Conservation (phyloP, 2,888 invertebrate genomes). For the Aphidoletes aphidimyza region DNA sequence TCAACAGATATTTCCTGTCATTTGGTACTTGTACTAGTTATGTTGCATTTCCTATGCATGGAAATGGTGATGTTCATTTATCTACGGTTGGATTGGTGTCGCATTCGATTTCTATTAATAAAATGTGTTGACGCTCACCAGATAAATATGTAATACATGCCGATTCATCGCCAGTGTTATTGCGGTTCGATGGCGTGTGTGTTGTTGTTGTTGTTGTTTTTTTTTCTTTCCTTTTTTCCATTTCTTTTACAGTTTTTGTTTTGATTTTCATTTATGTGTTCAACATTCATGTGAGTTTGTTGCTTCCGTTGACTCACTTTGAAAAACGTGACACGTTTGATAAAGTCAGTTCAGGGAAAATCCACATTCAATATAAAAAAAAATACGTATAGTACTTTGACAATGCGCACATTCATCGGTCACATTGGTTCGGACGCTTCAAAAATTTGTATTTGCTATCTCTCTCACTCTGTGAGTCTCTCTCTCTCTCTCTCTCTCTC, state of each 20-base stretch:
- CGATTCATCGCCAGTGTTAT: too few species aligned
- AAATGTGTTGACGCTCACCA: slow-evolving; percentile 23
- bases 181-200: neutral
- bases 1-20: slow-evolving; percentile 38
- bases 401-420: neutral
- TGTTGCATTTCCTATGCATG: neutral
- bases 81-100: neutral
- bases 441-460: too few species aligned
- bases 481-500: too few species aligned
- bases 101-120: slow-evolving; percentile 34
- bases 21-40: too few species aligned
- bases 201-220: neutral
- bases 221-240: neutral
- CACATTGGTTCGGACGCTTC: too few species aligned
- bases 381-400: neutral
- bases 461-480: too few species aligned
- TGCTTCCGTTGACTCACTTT: slow-evolving; percentile 40
- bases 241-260: too few species aligned
- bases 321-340: slow-evolving; percentile 7
- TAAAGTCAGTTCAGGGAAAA: neutral
- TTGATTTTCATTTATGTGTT: too few species aligned
- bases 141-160: neutral
- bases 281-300: neutral
- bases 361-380: neutral
- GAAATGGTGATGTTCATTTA: slow-evolving; percentile 8